phyloP scores from a whole-genome alignment of 2,888 invertebrate species.

The Clistopyga incitator region DNA sequence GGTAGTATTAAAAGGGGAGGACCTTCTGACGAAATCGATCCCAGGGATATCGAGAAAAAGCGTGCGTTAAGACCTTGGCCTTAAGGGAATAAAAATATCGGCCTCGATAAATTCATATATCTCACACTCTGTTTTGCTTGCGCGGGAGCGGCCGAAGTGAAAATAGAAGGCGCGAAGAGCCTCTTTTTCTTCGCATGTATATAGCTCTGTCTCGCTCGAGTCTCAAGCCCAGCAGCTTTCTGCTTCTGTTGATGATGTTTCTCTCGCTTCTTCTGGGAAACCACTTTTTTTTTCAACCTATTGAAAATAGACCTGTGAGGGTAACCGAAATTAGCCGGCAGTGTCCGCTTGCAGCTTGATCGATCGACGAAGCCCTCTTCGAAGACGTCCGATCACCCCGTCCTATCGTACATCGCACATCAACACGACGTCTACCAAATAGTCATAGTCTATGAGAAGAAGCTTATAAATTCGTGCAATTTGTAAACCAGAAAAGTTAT shows the following conservation, averaged over 20 bases:
- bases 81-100: slow-evolving; percentile 62
- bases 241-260: slow-evolving; percentile 30
- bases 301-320: slow-evolving; percentile 53
- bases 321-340: slow-evolving; percentile 35
- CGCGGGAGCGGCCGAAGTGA: slow-evolving; percentile 24
- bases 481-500: neutral
- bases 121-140: slow-evolving; percentile 32
- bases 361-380: slow-evolving; percentile 34
- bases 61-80: slow-evolving; percentile 38
- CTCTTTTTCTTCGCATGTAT: slow-evolving; percentile 35
- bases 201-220: slow-evolving; percentile 18
- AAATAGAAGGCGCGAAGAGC: slow-evolving; percentile 54
- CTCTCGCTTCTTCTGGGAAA: slow-evolving; percentile 36
- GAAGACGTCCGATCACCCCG: slow-evolving; percentile 27
- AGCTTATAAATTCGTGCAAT: neutral
- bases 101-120: slow-evolving; percentile 61
- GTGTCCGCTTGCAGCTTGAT: slow-evolving; percentile 31
- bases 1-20: neutral
- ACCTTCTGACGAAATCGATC: neutral
- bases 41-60: slow-evolving; percentile 9
- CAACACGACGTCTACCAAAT: neutral
- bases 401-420: neutral
- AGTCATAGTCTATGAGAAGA: slow-evolving; percentile 9
- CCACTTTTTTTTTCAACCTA: slow-evolving; percentile 53
- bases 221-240: neutral